phyloP scores from a whole-genome alignment of 2,797 vertebrate species.

The Meda fulgida region DNA sequence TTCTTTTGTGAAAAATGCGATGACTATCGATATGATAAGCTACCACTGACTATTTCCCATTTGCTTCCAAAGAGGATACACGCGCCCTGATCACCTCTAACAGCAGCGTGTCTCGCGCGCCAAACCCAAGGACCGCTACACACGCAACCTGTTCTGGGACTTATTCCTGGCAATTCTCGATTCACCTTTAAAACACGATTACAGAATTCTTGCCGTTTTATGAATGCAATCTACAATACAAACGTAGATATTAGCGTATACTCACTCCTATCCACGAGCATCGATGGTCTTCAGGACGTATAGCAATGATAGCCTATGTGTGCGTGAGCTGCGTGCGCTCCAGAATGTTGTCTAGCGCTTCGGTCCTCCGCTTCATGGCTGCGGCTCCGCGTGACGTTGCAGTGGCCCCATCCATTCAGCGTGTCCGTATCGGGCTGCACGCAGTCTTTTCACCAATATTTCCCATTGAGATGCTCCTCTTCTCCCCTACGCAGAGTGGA shows the following conservation, averaged over 20 bases:
- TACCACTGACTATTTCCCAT: neutral
- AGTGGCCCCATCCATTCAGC: conserved; percentile 85
- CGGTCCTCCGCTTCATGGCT: conserved; percentile 79
- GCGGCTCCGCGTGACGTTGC: conserved; percentile 85
- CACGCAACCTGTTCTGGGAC: conserved; percentile 24
- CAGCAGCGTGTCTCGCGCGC: neutral
- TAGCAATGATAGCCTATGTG: conserved; percentile 59
- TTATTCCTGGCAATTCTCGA: neutral
- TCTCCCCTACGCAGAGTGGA: conserved; percentile 62
- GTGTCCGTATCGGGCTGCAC: conserved; percentile 75
- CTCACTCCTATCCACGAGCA: conserved; percentile 72
- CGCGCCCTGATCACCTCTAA: conserved; percentile 14
- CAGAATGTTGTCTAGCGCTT: conserved; percentile 69
- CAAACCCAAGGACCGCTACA: conserved; percentile 27
- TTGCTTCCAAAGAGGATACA: conserved; percentile 19
- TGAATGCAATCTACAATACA: neutral
- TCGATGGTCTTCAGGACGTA: conserved; percentile 55
- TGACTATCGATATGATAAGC: neutral
- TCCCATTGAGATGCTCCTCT: conserved; percentile 74
- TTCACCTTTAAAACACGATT: neutral
- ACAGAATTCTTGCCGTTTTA: neutral
- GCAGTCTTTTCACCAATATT: conserved; percentile 74
- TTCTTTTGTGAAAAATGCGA: neutral
- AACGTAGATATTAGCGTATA: conserved; percentile 47
- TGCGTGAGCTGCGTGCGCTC: conserved; percentile 72